Conservation (phyloP, 2,888 invertebrate genomes). For the Pandemis heparana region DNA sequence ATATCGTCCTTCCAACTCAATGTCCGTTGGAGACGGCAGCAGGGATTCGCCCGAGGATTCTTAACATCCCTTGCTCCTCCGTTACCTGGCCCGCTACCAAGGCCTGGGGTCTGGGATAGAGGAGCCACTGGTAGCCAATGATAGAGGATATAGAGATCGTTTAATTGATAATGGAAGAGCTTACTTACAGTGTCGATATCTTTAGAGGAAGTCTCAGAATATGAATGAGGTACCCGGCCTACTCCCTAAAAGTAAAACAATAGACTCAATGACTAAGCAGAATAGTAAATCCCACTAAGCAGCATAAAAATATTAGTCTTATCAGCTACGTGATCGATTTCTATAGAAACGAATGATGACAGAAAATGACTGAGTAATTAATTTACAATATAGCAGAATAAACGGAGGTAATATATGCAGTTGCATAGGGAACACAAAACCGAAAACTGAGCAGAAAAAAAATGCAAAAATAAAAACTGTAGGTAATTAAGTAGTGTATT, state of each 20-base stretch:
- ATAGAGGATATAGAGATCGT: neutral
- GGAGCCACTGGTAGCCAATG: neutral
- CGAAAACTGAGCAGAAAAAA: too few relatives aligned
- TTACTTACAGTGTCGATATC: slow-evolving; percentile 7
- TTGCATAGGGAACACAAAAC: too few relatives aligned
- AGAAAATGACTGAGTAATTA: neutral
- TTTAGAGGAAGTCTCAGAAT: slow-evolving; percentile 18
- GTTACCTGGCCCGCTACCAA: too few relatives aligned
- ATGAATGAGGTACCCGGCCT: slow-evolving; percentile 22
- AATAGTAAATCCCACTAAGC: slow-evolving; percentile 15
- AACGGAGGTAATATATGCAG: too few relatives aligned
- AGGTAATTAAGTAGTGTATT: too few relatives aligned
- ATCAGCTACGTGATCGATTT: neutral
- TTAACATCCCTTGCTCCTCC: too few relatives aligned
- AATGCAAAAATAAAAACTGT: too few relatives aligned
- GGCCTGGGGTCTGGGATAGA: too few relatives aligned
- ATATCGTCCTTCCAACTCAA: too few relatives aligned
- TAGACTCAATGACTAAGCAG: slow-evolving; percentile 23
- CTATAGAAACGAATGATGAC: neutral
- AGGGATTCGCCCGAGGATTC: too few relatives aligned
- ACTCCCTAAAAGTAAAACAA: slow-evolving; percentile 41
- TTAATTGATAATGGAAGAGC: neutral
- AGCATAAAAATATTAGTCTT: neutral
- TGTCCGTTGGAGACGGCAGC: too few relatives aligned
- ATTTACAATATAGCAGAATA: too few relatives aligned